Percentiles rank a stretch among this genome's conserved stretches.
Evolutionary conservation across 1,140 invertebrate species (phyloP).

Genomic region (Stenopsyche tienmushanensis): DNA sequence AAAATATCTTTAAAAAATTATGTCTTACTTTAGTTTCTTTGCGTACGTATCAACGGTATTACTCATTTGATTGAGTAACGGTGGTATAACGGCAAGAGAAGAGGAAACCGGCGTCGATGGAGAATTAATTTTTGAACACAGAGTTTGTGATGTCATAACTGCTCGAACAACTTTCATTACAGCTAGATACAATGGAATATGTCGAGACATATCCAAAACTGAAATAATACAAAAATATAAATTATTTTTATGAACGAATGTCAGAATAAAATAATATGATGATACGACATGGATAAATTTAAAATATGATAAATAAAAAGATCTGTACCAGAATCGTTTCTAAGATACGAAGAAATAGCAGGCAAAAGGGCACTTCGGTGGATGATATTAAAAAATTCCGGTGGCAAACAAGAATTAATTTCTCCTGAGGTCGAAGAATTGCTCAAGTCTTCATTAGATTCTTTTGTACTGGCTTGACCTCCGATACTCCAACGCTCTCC

Average conservation of each 20-base stretch:
- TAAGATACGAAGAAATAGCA: constrained; percentile 86
- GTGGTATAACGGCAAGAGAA: constrained; percentile 53
- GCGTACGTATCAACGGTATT: constrained; percentile 89
- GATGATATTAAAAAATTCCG: constrained; percentile 73
- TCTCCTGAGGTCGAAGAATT: constrained; percentile 47
- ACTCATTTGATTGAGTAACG: constrained; percentile 82
- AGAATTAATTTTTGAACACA: constrained; percentile 44
- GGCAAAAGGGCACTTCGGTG: constrained; percentile 82
- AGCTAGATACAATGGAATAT: constrained; percentile 87
- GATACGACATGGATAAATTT: constrained; percentile 20
- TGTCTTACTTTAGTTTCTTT: constrained; percentile 69
- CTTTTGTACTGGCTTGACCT: constrained; percentile 39
- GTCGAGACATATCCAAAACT: constrained; percentile 91
- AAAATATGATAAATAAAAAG: not conserved
- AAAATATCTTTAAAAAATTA: not conserved
- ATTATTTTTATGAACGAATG: constrained; percentile 14
- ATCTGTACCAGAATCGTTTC: constrained; percentile 81
- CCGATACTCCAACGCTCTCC: constrained; percentile 61
- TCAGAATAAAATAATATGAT: constrained; percentile 20
- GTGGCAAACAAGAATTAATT: constrained; percentile 54
- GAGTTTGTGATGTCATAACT: constrained; percentile 63
- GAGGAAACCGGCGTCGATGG: constrained; percentile 67
- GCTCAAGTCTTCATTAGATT: constrained; percentile 43
- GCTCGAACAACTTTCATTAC: constrained; percentile 80
- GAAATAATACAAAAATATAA: constrained; percentile 39